Evolutionary conservation across 2,113 vertebrate species (phyloP).

Genomic region (Pipra filicauda): DNA sequence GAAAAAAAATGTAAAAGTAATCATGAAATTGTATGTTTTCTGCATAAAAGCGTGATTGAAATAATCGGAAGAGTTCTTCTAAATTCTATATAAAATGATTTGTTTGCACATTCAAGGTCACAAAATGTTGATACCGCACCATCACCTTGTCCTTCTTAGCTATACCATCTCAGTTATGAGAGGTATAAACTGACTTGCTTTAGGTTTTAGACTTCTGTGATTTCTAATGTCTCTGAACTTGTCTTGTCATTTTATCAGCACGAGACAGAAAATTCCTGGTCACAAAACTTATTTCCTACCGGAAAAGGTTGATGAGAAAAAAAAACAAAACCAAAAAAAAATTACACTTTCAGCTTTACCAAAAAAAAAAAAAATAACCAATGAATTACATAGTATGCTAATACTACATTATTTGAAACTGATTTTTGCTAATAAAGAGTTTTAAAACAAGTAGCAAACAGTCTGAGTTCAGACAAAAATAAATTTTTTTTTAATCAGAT

Average conservation of each 20-base stretch:
- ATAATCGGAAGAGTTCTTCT: neutral
- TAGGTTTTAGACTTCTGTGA: neutral
- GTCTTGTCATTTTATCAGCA: neutral
- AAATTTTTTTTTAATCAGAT: neutral
- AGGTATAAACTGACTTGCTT: neutral
- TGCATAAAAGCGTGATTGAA: neutral
- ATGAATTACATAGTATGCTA: neutral
- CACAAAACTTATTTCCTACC: neutral
- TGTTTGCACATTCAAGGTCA: neutral
- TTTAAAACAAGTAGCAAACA: neutral
- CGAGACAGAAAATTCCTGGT: neutral
- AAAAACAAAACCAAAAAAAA: neutral
- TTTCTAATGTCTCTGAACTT: neutral
- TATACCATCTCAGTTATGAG: neutral
- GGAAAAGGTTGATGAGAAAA: accelerated
- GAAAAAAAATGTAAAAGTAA: neutral
- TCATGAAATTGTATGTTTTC: neutral
- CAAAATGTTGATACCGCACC: neutral
- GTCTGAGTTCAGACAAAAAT: neutral
- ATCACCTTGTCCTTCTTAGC: neutral
- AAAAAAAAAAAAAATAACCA: neutral
- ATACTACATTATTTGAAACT: neutral
- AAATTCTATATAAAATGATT: neutral
- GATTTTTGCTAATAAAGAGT: neutral
- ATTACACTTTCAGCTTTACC: neutral